Base-by-base conservation (phyloP, 2,888 invertebrate species). In the Tinea trinotella region DNA sequence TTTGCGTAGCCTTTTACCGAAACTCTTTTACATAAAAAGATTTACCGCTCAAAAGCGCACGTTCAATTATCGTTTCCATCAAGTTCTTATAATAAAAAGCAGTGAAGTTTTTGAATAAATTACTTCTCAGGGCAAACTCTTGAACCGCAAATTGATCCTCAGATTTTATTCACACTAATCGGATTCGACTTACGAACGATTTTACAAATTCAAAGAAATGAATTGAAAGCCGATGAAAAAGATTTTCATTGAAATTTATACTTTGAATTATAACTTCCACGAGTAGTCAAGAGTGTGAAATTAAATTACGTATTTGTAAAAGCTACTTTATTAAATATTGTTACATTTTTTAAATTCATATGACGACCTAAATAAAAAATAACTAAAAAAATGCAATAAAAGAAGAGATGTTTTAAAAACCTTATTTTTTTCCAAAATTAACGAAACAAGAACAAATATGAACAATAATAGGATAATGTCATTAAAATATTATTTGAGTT, bases 131-230 rank as follows among this genome's bases (percentile, higher is more conserved):
- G 62, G 60, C 59, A 59, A 64, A 62, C 63, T 65, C 62, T 59
- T 56, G 57, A 61, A 60, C 64, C 65, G 61, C 61, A 64, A 66
- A 69, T 67, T 64, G 65, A 70, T 67, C 64, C 62, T 55, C 54
- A 64, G 67, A 69, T 74, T 75, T 71, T 69, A 68, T 70, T 70
- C 66, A 60, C 61, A 61, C 66, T 72, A 73, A 74, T 73, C 68
- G 68, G 66, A 69, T 69, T 71, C 64, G 63, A 67, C 66, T 69
- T 70, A 64, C 65, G 64, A 64, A 59, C 55, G 58, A 57, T 57
- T 72, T 71, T 68, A 67, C 68, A 68, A 68, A 70, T 71, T 72
- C 64, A 60, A 60, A 63, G 66, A 67, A 69, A 66, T 62, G 62
- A 62, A 68, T 66, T 65, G 62, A 64, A 62, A 64, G 63, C 61